Percentiles rank a stretch among this genome's conserved stretches.
Evolutionary conservation across 2,797 vertebrate species (phyloP).

Genomic region (Forpus xanthops): DNA sequence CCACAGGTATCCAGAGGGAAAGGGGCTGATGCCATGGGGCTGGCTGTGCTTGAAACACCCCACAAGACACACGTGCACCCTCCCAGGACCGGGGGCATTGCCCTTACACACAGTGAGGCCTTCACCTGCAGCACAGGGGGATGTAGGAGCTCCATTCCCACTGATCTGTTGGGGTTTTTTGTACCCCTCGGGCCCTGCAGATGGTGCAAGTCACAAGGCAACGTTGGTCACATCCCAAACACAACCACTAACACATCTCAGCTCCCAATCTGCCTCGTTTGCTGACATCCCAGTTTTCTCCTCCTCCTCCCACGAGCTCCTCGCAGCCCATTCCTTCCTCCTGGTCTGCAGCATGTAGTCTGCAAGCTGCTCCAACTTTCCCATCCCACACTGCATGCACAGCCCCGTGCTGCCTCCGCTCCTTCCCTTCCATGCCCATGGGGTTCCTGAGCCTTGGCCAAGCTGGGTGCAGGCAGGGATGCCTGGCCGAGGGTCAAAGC

Average conservation of each 20-base stretch:
- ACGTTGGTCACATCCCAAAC: neutral
- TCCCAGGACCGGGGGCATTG: neutral
- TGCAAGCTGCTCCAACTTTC: neutral
- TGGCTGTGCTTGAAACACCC: neutral
- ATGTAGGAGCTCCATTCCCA: neutral
- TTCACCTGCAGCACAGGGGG: neutral
- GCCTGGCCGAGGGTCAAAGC: neutral
- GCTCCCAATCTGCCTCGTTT: constrained; percentile 40
- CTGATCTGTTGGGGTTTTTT: neutral
- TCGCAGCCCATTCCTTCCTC: constrained; percentile 26
- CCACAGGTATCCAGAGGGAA: neutral
- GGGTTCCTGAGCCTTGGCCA: neutral
- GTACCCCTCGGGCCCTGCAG: neutral
- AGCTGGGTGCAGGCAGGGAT: neutral
- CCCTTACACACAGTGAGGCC: neutral
- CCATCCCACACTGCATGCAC: neutral
- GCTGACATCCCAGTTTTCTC: constrained; percentile 34
- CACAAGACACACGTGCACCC: rapidly evolving
- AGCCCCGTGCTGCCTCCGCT: neutral
- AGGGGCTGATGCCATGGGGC: neutral
- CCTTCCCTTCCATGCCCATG: neutral
- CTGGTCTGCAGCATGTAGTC: neutral
- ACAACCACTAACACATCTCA: neutral
- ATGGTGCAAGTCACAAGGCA: constrained; percentile 47
- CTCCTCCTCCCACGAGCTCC: constrained; percentile 46